phyloP scores from a whole-genome alignment of 2,797 vertebrate genomes.

The Lepilemur septentrionalis region DNA sequence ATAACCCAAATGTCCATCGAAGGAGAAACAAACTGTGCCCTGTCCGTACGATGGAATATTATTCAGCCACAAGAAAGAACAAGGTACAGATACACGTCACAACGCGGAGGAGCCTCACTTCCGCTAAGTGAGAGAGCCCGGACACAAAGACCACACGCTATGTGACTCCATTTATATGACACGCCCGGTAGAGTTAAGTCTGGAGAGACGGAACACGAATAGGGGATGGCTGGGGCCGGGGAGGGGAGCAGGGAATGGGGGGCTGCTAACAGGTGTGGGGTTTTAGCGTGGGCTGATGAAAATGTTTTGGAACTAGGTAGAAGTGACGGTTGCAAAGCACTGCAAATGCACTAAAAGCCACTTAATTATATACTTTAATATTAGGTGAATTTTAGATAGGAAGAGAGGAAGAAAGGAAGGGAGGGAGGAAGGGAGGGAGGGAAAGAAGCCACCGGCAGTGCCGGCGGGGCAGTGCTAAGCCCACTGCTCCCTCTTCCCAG shows the following conservation, averaged over 20 bases:
- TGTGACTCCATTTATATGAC: neutral
- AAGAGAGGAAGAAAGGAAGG: neutral
- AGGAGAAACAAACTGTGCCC: too few species aligned
- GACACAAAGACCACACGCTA: neutral
- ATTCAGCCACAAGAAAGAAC: neutral
- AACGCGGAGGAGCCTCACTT: fast-evolving
- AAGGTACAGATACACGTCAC: fast-evolving
- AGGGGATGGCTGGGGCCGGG: fast-evolving
- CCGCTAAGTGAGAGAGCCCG: neutral
- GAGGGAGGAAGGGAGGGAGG: neutral
- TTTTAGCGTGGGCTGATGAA: neutral
- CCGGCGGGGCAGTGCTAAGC: neutral
- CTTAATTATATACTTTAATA: neutral
- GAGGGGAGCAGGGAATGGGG: too few species aligned
- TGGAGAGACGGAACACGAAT: neutral
- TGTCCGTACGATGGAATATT: neutral
- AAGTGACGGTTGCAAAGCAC: neutral
- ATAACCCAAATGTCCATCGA: neutral
- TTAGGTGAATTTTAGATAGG: neutral
- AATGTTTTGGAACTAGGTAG: neutral
- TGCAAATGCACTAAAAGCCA: neutral
- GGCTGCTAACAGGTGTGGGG: neutral
- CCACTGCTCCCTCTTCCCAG: neutral
- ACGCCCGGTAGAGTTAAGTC: too few species aligned
- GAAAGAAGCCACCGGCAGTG: neutral